phyloP scores from a whole-genome alignment of 1,140 invertebrate species.

The Drosophila sucinea region DNA sequence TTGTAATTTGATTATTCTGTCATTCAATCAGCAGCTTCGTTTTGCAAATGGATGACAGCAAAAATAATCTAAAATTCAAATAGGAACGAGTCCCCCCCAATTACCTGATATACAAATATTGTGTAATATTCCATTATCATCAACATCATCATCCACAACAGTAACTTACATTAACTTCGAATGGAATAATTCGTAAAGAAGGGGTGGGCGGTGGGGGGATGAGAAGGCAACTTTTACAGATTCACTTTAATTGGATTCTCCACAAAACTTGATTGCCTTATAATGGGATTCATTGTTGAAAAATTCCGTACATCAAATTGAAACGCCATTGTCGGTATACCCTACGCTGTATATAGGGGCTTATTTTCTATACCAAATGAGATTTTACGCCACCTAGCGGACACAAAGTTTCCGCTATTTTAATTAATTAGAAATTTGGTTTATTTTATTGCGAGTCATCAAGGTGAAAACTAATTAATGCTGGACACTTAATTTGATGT shows the following conservation, averaged over 20 bases:
- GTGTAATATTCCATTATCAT: neutral
- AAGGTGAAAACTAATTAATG: no score
- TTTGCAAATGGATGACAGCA: neutral
- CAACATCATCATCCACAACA: neutral
- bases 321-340: neutral
- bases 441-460: no score
- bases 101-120: neutral
- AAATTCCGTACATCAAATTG: neutral
- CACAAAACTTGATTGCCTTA: slow-evolving; percentile 21
- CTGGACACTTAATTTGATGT: no score
- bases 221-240: slow-evolving; percentile 7
- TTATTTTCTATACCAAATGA: neutral
- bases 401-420: no score
- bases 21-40: neutral
- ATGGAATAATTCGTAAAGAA: slow-evolving; percentile 3
- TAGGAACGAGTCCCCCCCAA: neutral
- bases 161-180: neutral
- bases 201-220: neutral
- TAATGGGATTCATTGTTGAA: slow-evolving; percentile 21
- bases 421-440: no score
- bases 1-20: neutral
- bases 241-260: slow-evolving; percentile 12
- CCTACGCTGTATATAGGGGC: neutral
- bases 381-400: no score
- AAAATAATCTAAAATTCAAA: neutral